Conservation (phyloP, 2,888 invertebrate species). For the Lasioglossum vierecki region DNA sequence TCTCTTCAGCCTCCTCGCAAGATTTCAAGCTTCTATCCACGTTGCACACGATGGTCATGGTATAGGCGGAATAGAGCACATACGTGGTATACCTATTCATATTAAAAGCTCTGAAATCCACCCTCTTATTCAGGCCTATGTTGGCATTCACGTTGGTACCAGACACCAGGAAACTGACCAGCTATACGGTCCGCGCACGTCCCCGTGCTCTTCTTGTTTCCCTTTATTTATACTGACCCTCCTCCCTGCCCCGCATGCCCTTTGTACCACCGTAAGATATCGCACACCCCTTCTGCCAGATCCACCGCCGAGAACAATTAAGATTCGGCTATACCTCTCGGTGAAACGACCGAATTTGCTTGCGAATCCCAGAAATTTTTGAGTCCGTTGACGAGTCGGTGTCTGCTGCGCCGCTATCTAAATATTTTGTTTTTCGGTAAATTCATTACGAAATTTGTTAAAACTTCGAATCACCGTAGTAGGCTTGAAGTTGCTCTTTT, state of each 20-base stretch:
- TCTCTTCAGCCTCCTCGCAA: conserved; percentile 14
- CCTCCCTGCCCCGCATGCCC: conserved; percentile 4
- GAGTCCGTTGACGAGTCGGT: not conserved
- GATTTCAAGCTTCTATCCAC: conserved; percentile 34
- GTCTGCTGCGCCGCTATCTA: not conserved
- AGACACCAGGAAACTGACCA: conserved; percentile 63
- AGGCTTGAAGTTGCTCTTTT: not conserved
- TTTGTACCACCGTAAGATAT: conserved; percentile 40
- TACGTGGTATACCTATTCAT: conserved; percentile 67
- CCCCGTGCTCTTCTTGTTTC: conserved; percentile 50
- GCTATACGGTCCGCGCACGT: conserved; percentile 48
- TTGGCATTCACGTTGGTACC: conserved; percentile 69
- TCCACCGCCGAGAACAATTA: conserved; percentile 30
- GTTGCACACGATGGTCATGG: conserved; percentile 40
- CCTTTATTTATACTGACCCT: conserved; percentile 68
- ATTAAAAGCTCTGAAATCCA: conserved; percentile 72
- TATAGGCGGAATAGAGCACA: conserved; percentile 49
- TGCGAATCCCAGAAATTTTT: not conserved
- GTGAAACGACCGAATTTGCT: not conserved
- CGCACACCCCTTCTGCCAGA: conserved; percentile 44
- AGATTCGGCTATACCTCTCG: not conserved
- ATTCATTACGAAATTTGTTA: not conserved
- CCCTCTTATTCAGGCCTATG: conserved; percentile 69
- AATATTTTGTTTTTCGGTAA: not conserved
- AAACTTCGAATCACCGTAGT: not conserved